These are phyloP conservation scores for Monochamus saltuarius DNA, from an alignment of 1,140 invertebrate genomes.

Conservation along the genomic window DNA sequence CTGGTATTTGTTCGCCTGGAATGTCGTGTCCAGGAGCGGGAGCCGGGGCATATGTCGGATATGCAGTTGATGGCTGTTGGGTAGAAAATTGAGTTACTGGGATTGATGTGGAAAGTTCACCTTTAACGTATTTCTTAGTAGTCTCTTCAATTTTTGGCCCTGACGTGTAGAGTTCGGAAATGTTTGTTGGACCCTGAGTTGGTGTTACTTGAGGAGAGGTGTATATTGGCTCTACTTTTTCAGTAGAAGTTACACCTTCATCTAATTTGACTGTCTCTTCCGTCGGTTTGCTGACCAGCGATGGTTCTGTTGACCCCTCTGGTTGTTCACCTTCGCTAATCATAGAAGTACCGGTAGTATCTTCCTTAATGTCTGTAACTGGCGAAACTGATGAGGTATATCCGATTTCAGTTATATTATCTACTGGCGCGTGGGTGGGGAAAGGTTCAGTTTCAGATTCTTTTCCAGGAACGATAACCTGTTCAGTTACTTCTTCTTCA, in stretches of 20 bases:
- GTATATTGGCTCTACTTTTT: slow-evolving; percentile 10
- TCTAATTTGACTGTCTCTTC: background rate
- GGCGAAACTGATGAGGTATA: background rate
- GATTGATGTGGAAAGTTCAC: slow-evolving; percentile 40
- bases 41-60: background rate
- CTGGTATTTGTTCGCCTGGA: slow-evolving; percentile 32
- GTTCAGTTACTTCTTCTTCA: background rate
- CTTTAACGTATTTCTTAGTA: slow-evolving; percentile 27
- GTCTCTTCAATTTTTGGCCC: slow-evolving; percentile 26
- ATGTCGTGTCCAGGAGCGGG: slow-evolving; percentile 8
- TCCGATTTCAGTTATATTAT: slow-evolving; percentile 5
- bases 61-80: slow-evolving; percentile 10
- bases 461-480: slow-evolving; percentile 5
- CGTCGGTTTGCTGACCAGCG: background rate
- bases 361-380: slow-evolving; percentile 21
- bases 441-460: slow-evolving; percentile 20
- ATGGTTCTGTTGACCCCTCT: background rate
- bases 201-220: slow-evolving; percentile 19
- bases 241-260: slow-evolving; percentile 17
- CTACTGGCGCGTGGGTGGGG: slow-evolving; percentile 10
- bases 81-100: slow-evolving; percentile 20
- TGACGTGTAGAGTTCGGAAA: slow-evolving; percentile 28
- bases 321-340: slow-evolving; percentile 22
- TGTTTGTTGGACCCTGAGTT: slow-evolving; percentile 29
- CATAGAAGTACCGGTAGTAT: slow-evolving; percentile 19